These are phyloP conservation scores for Odontomachus brunneus DNA, from an alignment of 1,140 invertebrate genomes.

Conservation along the genomic window DNA sequence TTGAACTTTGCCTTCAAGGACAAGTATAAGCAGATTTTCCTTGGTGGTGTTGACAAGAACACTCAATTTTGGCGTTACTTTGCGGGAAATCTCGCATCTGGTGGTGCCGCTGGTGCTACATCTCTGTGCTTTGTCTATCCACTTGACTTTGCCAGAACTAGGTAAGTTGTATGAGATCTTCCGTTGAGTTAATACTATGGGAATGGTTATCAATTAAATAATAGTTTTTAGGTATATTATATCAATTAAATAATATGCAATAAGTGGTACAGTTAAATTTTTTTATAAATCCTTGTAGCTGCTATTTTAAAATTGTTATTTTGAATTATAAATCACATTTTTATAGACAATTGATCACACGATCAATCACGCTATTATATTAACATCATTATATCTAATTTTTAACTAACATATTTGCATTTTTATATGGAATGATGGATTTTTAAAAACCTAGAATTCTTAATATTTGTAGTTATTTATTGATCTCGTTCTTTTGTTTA, in stretches of 20 bases:
- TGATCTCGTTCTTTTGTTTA: not conserved
- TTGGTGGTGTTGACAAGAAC: slow-evolving; percentile 94
- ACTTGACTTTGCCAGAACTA: slow-evolving; percentile 97
- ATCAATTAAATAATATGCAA: too few species aligned
- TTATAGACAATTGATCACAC: too few species aligned
- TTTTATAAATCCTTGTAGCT: too few species aligned
- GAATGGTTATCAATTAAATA: not conserved
- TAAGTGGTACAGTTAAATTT: not conserved
- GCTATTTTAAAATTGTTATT: too few species aligned
- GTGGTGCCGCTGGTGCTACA: slow-evolving; percentile 97
- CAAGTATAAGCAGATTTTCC: slow-evolving; percentile 93
- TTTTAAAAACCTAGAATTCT: not conserved
- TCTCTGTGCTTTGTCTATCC: slow-evolving; percentile 98
- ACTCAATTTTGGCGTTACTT: slow-evolving; percentile 96
- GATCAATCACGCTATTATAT: too few species aligned
- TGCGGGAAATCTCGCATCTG: slow-evolving; percentile 94
- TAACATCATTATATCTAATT: not conserved
- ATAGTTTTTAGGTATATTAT: too few species aligned
- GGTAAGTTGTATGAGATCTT: slow-evolving; percentile 84
- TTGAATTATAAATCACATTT: not conserved
- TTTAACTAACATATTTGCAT: not conserved
- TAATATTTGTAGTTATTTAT: not conserved
- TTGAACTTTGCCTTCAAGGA: slow-evolving; percentile 99
- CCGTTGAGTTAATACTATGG: not conserved
- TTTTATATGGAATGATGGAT: not conserved